Conservation (phyloP, 1,140 invertebrate genomes). For the Penaeus indicus region DNA sequence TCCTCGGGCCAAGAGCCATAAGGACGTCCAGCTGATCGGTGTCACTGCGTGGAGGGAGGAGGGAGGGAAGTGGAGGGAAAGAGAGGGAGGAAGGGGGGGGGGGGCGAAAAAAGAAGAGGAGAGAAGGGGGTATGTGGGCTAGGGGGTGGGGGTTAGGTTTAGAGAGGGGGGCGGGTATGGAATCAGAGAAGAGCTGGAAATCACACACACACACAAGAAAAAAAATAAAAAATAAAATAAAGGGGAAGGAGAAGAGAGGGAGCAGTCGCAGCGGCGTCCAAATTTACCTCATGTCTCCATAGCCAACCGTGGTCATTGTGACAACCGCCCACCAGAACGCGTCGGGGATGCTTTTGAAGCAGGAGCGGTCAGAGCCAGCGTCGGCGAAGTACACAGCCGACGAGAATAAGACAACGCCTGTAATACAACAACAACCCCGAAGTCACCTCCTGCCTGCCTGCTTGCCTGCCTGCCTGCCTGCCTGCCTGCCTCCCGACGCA, state of each 20-base stretch:
- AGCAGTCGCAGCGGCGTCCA: conserved; percentile 32
- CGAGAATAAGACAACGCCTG: conserved; percentile 98
- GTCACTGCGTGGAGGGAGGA: too few relatives aligned
- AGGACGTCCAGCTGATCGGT: too few relatives aligned
- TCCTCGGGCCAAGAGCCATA: too few relatives aligned
- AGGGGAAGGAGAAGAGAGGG: conserved; percentile 21
- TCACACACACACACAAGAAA: too few relatives aligned
- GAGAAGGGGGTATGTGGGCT: too few relatives aligned
- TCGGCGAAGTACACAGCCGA: conserved; percentile 99
- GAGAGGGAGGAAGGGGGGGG: too few relatives aligned
- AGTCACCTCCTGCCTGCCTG: conserved; percentile 18
- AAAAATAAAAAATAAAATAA: neutral
- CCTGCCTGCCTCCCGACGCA: neutral
- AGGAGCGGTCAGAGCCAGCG: conserved; percentile 93
- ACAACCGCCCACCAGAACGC: conserved; percentile 99
- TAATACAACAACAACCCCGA: conserved; percentile 70
- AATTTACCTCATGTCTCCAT: conserved; percentile 95
- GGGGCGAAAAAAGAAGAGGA: too few relatives aligned
- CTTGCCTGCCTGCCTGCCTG: neutral
- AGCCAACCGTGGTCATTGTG: conserved; percentile 98
- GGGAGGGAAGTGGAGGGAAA: too few relatives aligned
- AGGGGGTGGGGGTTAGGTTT: too few relatives aligned
- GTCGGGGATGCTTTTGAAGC: conserved; percentile 82
- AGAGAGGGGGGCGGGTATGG: too few relatives aligned
- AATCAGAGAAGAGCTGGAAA: too few relatives aligned